Evolutionary conservation across 2,113 vertebrate species (phyloP), one percentile per base, ranked within the genome.

Genomic region (Oreochromis tanganicae): DNA sequence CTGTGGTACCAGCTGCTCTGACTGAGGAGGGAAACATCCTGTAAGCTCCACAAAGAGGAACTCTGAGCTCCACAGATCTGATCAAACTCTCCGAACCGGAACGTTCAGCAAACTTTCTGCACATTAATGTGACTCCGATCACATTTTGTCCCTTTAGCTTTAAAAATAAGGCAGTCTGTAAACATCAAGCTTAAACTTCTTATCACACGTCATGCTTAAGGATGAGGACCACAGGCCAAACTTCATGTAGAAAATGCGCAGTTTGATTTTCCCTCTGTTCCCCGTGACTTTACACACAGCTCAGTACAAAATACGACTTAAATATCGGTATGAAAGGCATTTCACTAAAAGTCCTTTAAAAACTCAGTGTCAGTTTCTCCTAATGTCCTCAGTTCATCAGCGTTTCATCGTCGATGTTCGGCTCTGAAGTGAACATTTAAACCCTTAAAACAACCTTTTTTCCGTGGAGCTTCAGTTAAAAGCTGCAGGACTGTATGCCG

Each of bases 181-280:
- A 21, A 68, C 6, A 13, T 38, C n/a, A 21, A 24, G 63, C 36
- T 14, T 71, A 43, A 71, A 1, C 59, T 71, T 14, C 36, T 41
- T 2, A 14, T 3, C 55, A 86, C 92, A 92, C 89, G 92, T 93
- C 90, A 93, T 57, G 78, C 84, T 24, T 84, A 29, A 6, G 13
- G n/a, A 13, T 10, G 24, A 41, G 10, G 0, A 7, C 63, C 2
- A 5, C 6, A 2, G 24, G 13, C 61, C 82, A 86, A 80, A 89
- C 75, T 68, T 50, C 1, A 9, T 63, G 66, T 21, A 73, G 66
- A 89, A 36, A 73, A 71, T 71, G 66, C 36, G n/a, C 36, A 71
- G 9, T 71, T 71, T 71, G 3, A 24, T 1, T 41, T 68, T 68
- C 63, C 5, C 3, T 36, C 4, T 24, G 36, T 43, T 71, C n/a